Base-by-base conservation (phyloP, 1,140 invertebrate genomes). In the Trichoplusia ni region DNA sequence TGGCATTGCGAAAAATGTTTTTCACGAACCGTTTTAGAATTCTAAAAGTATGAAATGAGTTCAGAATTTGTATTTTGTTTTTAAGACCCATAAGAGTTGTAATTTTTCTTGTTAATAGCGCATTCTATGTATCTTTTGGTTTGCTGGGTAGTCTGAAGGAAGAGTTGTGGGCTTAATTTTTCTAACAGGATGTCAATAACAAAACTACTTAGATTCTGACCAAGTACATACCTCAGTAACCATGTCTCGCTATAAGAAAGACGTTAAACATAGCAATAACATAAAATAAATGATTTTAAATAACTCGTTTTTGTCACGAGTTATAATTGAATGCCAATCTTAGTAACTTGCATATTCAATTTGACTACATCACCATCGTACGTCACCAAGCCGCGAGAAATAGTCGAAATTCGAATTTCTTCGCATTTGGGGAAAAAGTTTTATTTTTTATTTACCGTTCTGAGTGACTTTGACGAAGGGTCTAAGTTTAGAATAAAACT, bases 391-490 rank as follows among this genome's bases (percentile, higher is more conserved):
- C n/a, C 18, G 23, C 49, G 19, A 14, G 58, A 31, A 59, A 66
- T 35, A 60, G 16, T 38, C 25, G 38, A 21, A 40, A 44, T 38
- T 31, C 40, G 8, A 19, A 51, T 63, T 29, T 29, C 23, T 56
- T 40, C 25, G 27, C 23, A 8, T 4, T 42, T 27, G 6, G 4
- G 14, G 25, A 18, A 21, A 51, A 51, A 51, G 11, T 16, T 13
- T 58, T 46, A 46, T 62, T 72, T 79, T 77, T 78, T 74, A 79
- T 78, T 76, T 72, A 75, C 73, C 69, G 33, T n/a, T 9, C 54
- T 44, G 47, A 69, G 51, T 71, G 73, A 78, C 67, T 78, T 73
- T 79, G 77, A 82, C 75, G 79, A 69, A 76, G 75, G 73, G 64
- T 54, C 67, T 54, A 69, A 80, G 68, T 81, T 77, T 73, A 58